Base-by-base conservation (phyloP, 2,888 invertebrate species). In the Epiperipatus broadwayi region DNA sequence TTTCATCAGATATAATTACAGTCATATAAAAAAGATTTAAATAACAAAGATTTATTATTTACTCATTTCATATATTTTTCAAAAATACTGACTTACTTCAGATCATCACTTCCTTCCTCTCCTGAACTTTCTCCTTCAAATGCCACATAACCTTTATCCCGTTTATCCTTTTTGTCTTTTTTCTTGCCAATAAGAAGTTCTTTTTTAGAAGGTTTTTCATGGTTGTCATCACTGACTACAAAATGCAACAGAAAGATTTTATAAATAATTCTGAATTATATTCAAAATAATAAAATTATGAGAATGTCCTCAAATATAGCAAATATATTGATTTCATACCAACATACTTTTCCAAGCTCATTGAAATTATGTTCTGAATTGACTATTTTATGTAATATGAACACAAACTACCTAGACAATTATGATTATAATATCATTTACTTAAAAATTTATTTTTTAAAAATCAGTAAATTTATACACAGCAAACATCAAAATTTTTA, bases 61-160 rank as follows among this genome's bases (percentile, higher is more conserved):
- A 48, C 45, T 43, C 27, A 41, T 22, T 37, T 22, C 21, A 38
- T 27, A 8, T 8, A 21, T 10, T 18, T 34, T 16, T 28, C 29
- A 42, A 31, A 42, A 36, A 20, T 15, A 5, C 10, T 12, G 12
- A 43, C 50, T 47, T 75, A 73, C 60, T 80, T 81, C 28, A 73
- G 66, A 51, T 79, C 56, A 18, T 55, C 80, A 51, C 52, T 52
- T 49, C n/a, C n/a, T n/a, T 83, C 83, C 55, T 85, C 85, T 4
- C 79, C 81, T 1, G 87, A 87, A 53, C 87, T 85, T 59, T 84
- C 84, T 29, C 85, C 87, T 60, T 81, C 87, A 49, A 89, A 66
- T 18, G 85, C 81, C 34, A 83, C 83, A 68, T 89, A 89, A 2
- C 87, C 85, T 49, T 78, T 69, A 52, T 84, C 83, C 58, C 78